A percentile compares a stretch with the other conserved stretches of the same genome.
Evolutionary conservation across 2,888 invertebrate species (phyloP).

Genomic region (Acleris sparsana): DNA sequence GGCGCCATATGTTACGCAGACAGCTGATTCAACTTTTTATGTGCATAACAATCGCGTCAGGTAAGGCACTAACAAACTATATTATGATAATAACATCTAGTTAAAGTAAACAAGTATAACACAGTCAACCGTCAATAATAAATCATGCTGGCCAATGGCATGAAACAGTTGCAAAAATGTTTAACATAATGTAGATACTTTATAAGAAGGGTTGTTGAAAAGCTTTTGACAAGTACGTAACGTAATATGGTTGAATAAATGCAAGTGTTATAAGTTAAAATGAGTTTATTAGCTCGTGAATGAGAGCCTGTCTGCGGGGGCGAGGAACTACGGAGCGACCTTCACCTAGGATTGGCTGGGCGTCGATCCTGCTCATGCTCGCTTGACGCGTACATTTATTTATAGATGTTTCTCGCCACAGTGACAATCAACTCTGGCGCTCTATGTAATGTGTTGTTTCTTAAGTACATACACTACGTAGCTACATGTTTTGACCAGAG

Average conservation of each 20-base stretch:
- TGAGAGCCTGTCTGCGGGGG: slow-evolving; percentile 57
- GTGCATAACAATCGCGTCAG: slow-evolving; percentile 39
- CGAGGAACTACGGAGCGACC: slow-evolving; percentile 71
- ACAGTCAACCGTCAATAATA: slow-evolving; percentile 9
- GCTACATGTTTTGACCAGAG: slow-evolving; percentile 41
- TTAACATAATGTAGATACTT: slow-evolving; percentile 12
- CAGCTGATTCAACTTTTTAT: slow-evolving; percentile 70
- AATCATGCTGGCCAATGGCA: slow-evolving; percentile 8
- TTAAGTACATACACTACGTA: slow-evolving; percentile 38
- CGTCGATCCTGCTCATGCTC: slow-evolving; percentile 71
- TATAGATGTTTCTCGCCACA: slow-evolving; percentile 65
- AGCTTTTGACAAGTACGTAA: too few relatives aligned
- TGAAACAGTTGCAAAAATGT: slow-evolving; percentile 4
- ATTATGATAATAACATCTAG: slow-evolving; percentile 26
- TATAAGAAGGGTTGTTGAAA: too few relatives aligned
- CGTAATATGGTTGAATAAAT: slow-evolving; percentile 20
- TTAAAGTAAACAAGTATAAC: slow-evolving; percentile 27
- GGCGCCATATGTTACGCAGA: slow-evolving; percentile 75
- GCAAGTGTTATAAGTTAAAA: slow-evolving; percentile 21
- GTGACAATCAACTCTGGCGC: slow-evolving; percentile 51
- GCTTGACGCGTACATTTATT: slow-evolving; percentile 70
- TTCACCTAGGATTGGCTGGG: slow-evolving; percentile 75
- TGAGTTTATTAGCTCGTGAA: slow-evolving; percentile 46
- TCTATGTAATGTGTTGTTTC: slow-evolving; percentile 35
- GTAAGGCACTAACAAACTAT: slow-evolving; percentile 26